These are phyloP conservation scores for Drosophila affinis DNA, from an alignment of 2,888 invertebrate genomes.

Conservation along the genomic window DNA sequence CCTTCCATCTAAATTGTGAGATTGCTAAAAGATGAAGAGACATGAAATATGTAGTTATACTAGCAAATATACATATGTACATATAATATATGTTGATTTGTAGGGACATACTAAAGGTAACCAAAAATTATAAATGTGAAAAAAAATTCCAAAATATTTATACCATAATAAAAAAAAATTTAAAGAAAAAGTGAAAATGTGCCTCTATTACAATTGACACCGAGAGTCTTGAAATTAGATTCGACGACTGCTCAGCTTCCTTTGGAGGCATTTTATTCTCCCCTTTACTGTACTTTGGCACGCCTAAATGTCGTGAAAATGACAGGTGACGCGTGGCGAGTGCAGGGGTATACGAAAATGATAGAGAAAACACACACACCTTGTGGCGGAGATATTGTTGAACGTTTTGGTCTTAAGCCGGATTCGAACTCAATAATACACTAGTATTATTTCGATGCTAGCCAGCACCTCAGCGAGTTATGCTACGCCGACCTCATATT, in stretches of 20 bases:
- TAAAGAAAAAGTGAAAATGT: constrained; percentile 17
- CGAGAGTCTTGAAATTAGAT: constrained; percentile 55
- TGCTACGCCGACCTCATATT: not conserved
- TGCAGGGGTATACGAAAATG: constrained; percentile 20
- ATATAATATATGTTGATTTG: no score
- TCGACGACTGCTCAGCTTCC: constrained; percentile 64
- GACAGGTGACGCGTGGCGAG: constrained; percentile 57
- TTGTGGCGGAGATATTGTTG: no score
- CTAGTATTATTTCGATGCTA: no score
- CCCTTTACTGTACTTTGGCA: constrained; percentile 57
- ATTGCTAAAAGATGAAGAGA: no score
- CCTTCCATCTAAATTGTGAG: no score
- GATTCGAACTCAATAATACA: not conserved
- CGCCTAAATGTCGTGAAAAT: constrained; percentile 43
- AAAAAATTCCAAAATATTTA: no score
- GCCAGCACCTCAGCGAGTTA: not conserved
- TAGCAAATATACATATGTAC: no score
- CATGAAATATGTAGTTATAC: no score
- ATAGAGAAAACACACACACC: not conserved
- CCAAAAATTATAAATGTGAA: no score
- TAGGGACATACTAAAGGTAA: no score
- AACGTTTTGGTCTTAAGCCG: not conserved
- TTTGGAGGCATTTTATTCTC: constrained; percentile 55
- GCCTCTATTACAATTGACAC: constrained; percentile 62
- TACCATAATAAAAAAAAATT: not conserved